These are phyloP conservation scores for Rhabdornis inornatus DNA, from an alignment of 2,113 vertebrate genomes.

Conservation along the genomic window DNA sequence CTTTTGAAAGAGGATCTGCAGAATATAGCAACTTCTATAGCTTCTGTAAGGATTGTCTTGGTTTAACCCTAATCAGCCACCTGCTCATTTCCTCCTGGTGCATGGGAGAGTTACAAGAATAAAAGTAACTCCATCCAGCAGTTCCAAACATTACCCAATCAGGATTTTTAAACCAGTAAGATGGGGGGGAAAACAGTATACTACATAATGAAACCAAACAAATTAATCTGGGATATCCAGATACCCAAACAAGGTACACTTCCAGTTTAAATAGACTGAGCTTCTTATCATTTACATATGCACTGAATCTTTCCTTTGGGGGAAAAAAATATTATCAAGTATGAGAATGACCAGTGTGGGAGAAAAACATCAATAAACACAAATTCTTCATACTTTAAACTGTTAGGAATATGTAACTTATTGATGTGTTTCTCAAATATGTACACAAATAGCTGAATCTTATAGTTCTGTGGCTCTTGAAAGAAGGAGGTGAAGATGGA, in stretches of 20 bases:
- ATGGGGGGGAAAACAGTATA: accelerated
- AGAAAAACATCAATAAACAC: background rate
- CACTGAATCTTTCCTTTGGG: background rate
- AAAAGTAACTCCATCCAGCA: background rate
- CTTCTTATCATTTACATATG: background rate
- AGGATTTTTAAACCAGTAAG: background rate
- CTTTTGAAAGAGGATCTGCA: background rate
- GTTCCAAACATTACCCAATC: background rate
- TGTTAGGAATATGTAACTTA: background rate
- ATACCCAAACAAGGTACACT: background rate
- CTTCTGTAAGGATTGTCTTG: background rate
- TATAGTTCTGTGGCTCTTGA: background rate
- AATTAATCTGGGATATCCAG: background rate
- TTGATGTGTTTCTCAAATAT: background rate
- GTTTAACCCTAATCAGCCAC: background rate
- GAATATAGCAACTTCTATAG: background rate
- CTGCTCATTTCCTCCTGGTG: accelerated
- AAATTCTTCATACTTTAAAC: background rate
- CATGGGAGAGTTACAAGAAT: background rate
- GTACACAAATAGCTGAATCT: background rate
- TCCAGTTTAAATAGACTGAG: background rate
- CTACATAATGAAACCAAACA: background rate
- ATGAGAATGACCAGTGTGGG: background rate
- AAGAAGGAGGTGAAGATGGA: background rate
- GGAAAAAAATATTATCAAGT: background rate